A percentile compares a stretch with the other conserved stretches of the same genome.
These are phyloP conservation scores for Dendrocincla fuliginosa DNA, from an alignment of 2,797 vertebrate genomes.

Conservation along the genomic window DNA sequence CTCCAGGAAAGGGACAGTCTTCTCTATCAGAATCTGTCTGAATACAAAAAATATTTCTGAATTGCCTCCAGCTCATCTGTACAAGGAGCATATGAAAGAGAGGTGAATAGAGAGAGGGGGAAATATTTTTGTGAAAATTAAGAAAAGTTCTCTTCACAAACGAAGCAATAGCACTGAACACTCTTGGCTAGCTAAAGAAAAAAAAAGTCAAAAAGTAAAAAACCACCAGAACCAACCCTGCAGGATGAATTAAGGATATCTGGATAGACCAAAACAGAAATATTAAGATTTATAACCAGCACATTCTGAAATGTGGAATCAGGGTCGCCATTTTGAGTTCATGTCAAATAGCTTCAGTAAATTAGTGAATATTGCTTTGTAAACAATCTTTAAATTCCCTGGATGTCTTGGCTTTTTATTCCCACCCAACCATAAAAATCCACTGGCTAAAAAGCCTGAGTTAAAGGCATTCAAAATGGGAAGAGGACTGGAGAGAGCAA, in stretches of 20 bases:
- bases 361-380: not conserved
- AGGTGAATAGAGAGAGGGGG: not conserved
- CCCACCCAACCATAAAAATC: conserved; percentile 45
- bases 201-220: not conserved
- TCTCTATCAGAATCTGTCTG: not conserved
- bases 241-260: not conserved
- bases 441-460: conserved; percentile 60
- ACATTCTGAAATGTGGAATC: conserved; percentile 4
- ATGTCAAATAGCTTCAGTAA: not conserved
- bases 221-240: not conserved
- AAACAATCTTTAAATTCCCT: not conserved
- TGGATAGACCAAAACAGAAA: not conserved
- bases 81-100: not conserved
- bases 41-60: not conserved
- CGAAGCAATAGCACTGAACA: not conserved
- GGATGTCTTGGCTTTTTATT: not conserved
- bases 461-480: conserved; percentile 46
- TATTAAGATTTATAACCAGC: not conserved
- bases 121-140: conserved; percentile 4
- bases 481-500: conserved; percentile 43
- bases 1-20: not conserved
- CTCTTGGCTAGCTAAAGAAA: not conserved
- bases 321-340: not conserved
- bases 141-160: conserved; percentile 19
- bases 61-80: not conserved